Percentiles rank a stretch among this genome's conserved stretches.
Evolutionary conservation across 2,888 invertebrate genomes (phyloP).

Genomic region (Apotomis turbidana): DNA sequence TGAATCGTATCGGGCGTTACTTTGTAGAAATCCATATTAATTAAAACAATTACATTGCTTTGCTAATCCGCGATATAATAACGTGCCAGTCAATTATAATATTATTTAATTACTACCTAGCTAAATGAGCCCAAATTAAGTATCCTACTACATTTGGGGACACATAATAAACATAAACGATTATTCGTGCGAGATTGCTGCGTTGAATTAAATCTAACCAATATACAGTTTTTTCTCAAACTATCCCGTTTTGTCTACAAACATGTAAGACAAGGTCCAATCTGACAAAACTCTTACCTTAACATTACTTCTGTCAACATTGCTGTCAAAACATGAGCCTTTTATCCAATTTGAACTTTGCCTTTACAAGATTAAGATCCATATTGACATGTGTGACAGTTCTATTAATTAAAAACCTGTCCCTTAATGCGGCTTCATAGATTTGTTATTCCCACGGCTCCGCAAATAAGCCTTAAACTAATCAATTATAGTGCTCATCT

Average conservation of each 20-base stretch:
- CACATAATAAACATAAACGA: too few species aligned
- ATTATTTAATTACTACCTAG: too few species aligned
- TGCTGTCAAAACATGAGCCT: slow-evolving; percentile 14
- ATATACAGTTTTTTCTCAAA: not conserved
- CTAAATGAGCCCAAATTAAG: too few species aligned
- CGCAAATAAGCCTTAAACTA: slow-evolving; percentile 31
- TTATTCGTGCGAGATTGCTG: not conserved
- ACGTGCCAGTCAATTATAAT: too few species aligned
- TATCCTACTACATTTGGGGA: too few species aligned
- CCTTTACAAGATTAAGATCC: not conserved
- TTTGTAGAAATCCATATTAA: too few species aligned
- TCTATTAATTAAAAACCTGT: slow-evolving; percentile 40
- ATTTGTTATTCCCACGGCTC: slow-evolving; percentile 40
- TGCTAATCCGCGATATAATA: too few species aligned
- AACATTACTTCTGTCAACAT: slow-evolving; percentile 34
- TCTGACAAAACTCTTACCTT: slow-evolving; percentile 39
- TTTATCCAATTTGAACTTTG: slow-evolving; percentile 3
- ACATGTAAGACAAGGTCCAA: slow-evolving; percentile 36
- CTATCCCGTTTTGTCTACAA: slow-evolving; percentile 31
- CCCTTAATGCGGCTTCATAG: slow-evolving; percentile 38
- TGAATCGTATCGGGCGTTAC: too few species aligned
- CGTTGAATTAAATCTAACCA: not conserved
- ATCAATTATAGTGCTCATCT: slow-evolving; percentile 17
- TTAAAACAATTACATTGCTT: too few species aligned
- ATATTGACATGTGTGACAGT: slow-evolving; percentile 2